These are phyloP conservation scores for Chouioia cunea DNA, from an alignment of 2,888 invertebrate species.

Conservation along the genomic window DNA sequence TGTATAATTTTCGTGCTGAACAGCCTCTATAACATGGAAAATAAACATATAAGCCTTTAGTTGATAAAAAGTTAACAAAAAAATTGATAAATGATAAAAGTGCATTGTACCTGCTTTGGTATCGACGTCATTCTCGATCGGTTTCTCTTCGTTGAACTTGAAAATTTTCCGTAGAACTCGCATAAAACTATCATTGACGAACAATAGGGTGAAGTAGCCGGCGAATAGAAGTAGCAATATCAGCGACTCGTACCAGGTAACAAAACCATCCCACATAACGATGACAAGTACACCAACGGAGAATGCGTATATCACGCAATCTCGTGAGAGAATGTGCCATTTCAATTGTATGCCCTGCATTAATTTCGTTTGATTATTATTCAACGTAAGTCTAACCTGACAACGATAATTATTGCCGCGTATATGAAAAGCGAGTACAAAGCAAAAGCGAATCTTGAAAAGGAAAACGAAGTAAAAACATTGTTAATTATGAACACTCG, in stretches of 20 bases:
- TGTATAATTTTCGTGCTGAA: constrained; percentile 51
- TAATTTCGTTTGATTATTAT: neutral
- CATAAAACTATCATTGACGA: constrained; percentile 64
- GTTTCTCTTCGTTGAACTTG: constrained; percentile 37
- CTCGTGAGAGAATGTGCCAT: constrained; percentile 85
- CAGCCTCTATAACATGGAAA: constrained; percentile 15
- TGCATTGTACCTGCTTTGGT: constrained; percentile 32
- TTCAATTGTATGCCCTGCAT: constrained; percentile 81
- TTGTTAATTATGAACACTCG: no score
- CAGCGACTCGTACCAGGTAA: constrained; percentile 85
- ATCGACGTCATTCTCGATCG: constrained; percentile 1
- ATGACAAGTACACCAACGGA: constrained; percentile 79
- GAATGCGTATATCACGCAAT: constrained; percentile 81
- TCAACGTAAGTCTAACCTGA: neutral
- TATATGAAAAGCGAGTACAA: neutral
- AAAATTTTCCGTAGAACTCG: constrained; percentile 34
- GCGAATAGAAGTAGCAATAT: constrained; percentile 81
- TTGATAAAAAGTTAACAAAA: constrained; percentile 1
- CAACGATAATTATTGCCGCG: constrained; percentile 1
- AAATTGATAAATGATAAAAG: no score
- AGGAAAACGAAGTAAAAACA: neutral
- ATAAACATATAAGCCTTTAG: no score
- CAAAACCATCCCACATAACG: constrained; percentile 83
- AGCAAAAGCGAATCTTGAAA: neutral
- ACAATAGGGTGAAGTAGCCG: constrained; percentile 80